Conservation (phyloP, 2,113 vertebrate genomes). For the Rousettus leschenaultii region DNA sequence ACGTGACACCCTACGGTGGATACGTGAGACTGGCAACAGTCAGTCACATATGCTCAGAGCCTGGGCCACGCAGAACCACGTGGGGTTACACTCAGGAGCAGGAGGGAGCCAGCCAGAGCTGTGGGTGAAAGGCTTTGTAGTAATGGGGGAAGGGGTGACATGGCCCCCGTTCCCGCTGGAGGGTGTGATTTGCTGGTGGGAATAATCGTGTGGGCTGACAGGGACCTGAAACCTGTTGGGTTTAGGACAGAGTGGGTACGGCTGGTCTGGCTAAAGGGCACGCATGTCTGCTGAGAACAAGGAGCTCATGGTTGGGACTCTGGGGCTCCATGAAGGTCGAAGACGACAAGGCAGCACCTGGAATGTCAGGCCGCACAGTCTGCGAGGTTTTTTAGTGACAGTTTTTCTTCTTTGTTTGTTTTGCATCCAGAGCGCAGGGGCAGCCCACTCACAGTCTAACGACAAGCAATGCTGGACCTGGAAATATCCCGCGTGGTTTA, state of each 20-base stretch:
- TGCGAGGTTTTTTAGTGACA: neutral
- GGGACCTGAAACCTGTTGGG: neutral
- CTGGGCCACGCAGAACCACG: neutral
- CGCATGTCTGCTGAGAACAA: neutral
- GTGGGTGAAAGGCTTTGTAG: neutral
- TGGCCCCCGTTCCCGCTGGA: neutral
- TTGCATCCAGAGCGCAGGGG: neutral
- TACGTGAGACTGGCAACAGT: neutral
- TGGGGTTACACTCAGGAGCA: neutral
- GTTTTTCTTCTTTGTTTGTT: neutral
- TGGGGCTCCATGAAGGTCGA: neutral
- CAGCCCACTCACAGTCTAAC: neutral
- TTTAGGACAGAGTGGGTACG: neutral
- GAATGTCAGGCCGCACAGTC: neutral
- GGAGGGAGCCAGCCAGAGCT: neutral
- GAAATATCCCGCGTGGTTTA: neutral
- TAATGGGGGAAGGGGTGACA: neutral
- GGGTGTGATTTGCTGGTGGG: neutral
- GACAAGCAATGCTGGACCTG: neutral
- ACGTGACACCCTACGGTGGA: neutral
- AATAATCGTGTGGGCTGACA: neutral
- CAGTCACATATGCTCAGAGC: neutral
- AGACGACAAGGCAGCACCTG: neutral
- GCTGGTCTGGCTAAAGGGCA: neutral
- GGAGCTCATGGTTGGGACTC: neutral